Percentiles rank a stretch among this genome's conserved stretches.
These are phyloP conservation scores for Chaetodon trifasciatus DNA, from an alignment of 2,797 vertebrate species.

Conservation along the genomic window DNA sequence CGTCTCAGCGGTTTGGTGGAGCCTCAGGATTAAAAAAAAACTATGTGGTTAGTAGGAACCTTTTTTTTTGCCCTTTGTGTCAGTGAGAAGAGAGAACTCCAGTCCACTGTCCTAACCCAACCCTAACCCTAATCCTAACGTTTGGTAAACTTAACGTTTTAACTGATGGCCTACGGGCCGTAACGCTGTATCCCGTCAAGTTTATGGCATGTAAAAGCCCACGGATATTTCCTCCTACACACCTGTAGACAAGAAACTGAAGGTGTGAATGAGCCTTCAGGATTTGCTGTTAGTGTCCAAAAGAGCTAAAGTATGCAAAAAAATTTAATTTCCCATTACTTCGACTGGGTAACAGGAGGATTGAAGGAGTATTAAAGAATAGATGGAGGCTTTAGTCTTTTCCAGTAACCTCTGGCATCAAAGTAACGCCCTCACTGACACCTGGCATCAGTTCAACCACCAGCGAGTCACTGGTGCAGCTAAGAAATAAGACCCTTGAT, in stretches of 20 bases:
- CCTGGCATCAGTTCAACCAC: background rate
- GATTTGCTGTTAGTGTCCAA: background rate
- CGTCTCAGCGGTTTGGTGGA: background rate
- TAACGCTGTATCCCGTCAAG: too few relatives aligned
- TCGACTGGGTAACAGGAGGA: background rate
- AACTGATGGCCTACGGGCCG: too few relatives aligned
- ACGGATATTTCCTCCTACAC: too few relatives aligned
- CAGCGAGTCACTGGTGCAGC: background rate
- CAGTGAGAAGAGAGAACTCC: background rate
- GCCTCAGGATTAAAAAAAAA: background rate
- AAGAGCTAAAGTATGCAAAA: background rate
- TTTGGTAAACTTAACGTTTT: too few relatives aligned
- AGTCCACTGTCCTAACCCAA: too few relatives aligned
- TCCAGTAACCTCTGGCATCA: background rate
- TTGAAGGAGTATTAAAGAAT: background rate
- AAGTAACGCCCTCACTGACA: background rate
- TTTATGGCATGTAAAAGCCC: too few relatives aligned
- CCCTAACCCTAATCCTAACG: too few relatives aligned
- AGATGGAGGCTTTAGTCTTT: background rate
- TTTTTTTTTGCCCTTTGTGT: background rate
- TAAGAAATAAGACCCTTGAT: slow-evolving; percentile 6
- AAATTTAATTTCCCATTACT: background rate
- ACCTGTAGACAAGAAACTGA: too few relatives aligned
- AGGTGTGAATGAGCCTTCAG: too few relatives aligned
- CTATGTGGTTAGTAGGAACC: too few relatives aligned